phyloP scores from a whole-genome alignment of 2,797 vertebrate genomes.

The Catostomus latipinnis region DNA sequence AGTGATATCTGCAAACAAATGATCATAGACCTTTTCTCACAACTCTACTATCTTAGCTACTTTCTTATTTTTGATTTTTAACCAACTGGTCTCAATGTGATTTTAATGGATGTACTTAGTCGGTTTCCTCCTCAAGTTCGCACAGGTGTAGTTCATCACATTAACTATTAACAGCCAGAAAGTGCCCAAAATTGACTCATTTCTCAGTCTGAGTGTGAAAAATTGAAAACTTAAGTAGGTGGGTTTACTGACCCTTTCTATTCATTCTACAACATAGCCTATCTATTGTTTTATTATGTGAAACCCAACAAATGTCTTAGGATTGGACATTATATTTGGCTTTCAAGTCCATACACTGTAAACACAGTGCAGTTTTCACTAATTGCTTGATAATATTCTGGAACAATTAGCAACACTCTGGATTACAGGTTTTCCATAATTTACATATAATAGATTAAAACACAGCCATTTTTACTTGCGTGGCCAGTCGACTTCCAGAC shows the following conservation, averaged over 20 bases:
- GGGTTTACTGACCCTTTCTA: no score
- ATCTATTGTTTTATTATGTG: no score
- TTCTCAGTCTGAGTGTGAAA: no score
- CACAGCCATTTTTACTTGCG: slow-evolving; percentile 60
- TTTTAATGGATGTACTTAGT: background rate
- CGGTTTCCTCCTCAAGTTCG: background rate
- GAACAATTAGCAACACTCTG: background rate
- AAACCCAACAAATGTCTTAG: no score
- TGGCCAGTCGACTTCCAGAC: slow-evolving; percentile 69
- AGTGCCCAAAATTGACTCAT: no score
- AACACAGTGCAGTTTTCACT: background rate
- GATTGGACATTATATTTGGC: no score
- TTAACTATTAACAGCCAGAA: no score
- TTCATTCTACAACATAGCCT: no score
- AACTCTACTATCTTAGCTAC: background rate
- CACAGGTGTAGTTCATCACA: no score
- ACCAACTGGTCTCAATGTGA: background rate
- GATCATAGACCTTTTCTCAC: background rate
- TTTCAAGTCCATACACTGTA: background rate
- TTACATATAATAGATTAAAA: background rate
- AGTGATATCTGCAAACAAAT: background rate
- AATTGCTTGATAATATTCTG: background rate
- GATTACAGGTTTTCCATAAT: background rate
- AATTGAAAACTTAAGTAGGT: no score
- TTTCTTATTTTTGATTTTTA: background rate